Evolutionary conservation across 30 jellyfish, hydroid and myxozoan genomes (phyloP).

Genomic region (Cassiopea xamachana): DNA sequence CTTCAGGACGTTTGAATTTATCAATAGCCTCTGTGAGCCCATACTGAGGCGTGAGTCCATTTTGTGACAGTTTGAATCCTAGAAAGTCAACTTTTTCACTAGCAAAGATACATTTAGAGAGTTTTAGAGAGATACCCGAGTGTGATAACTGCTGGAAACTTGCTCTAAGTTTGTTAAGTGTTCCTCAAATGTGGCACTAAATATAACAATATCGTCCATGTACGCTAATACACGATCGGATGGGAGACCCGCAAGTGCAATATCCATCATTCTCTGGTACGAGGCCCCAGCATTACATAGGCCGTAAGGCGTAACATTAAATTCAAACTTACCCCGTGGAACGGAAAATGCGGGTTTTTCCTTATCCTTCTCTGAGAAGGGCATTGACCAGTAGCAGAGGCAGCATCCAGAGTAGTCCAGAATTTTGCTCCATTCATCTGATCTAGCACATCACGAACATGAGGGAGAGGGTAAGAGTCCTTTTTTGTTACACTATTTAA

Average conservation of each 20-base stretch:
- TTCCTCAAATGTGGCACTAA: slow-evolving; percentile 45
- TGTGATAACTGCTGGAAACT: too few relatives aligned
- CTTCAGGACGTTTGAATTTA: too few relatives aligned
- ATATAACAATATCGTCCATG: slow-evolving; percentile 48
- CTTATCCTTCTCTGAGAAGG: slow-evolving; percentile 23
- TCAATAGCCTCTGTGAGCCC: too few relatives aligned
- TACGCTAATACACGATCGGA: slow-evolving; percentile 52
- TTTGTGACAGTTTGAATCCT: too few relatives aligned
- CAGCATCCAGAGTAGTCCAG: slow-evolving; percentile 63
- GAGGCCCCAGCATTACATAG: slow-evolving; percentile 38
- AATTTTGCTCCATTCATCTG: slow-evolving; percentile 44
- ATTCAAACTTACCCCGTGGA: slow-evolving; percentile 44
- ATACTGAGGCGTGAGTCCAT: too few relatives aligned
- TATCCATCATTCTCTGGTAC: slow-evolving; percentile 31
- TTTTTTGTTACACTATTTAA: slow-evolving; percentile 50
- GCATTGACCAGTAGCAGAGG: background rate
- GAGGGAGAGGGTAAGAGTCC: slow-evolving; percentile 48
- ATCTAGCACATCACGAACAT: slow-evolving; percentile 63
- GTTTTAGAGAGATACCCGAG: too few relatives aligned
- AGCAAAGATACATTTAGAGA: too few relatives aligned
- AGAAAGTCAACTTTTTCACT: too few relatives aligned
- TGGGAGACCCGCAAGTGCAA: slow-evolving; percentile 39
- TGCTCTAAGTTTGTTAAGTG: background rate
- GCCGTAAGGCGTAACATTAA: slow-evolving; percentile 39
- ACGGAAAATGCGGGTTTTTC: slow-evolving; percentile 1